Base-by-base conservation (phyloP, 2,113 vertebrate species). In the Murina feae region DNA sequence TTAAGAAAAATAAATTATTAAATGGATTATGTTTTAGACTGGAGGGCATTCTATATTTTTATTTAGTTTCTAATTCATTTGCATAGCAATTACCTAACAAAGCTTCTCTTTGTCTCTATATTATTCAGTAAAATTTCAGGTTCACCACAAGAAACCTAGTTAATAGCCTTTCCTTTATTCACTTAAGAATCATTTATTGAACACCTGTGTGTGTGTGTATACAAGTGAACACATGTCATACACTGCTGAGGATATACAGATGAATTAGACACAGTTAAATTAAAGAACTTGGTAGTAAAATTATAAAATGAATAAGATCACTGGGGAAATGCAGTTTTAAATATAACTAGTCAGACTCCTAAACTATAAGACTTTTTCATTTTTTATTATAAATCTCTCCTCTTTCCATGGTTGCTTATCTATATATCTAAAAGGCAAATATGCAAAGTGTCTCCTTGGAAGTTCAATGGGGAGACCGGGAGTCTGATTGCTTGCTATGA, bases 151-250 rank as follows among this genome's bases (percentile, higher is more conserved):
- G 69, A 91, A 93, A 78, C 37, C 30, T 65, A 81, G 32, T 71
- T 87, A 92, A 79, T 92, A 79, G 72, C 25, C 47, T 93, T 90
- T 80, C 39, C 63, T 91, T 93, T 39, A 69, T 89, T 87, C 96
- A 92, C 84, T 89, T 20, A 94, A 60, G 63, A 86, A 85, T 92
- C 13, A 86, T 88, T 94, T 93, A 75, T 51, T 87, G 66, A 79
- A 47, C 47, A 72, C 16, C 1, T 21, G 0, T 66, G 32, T 86
- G 47, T 87, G 35, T 88, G 30, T 76, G 44, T 51, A 47, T 25
- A 4, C 25, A 3, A n/a, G 37, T 39, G 28, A 37, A 30, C 47
- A 6, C 92, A 47, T 25, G 47, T 30, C 11, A 20, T n/a, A 42
- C 78, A 53, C 21, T 88, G 63, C 35, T 93, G 91, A 94, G 72